These are phyloP conservation scores for Drosophila rufa DNA, from an alignment of 1,140 invertebrate species.

Conservation along the genomic window DNA sequence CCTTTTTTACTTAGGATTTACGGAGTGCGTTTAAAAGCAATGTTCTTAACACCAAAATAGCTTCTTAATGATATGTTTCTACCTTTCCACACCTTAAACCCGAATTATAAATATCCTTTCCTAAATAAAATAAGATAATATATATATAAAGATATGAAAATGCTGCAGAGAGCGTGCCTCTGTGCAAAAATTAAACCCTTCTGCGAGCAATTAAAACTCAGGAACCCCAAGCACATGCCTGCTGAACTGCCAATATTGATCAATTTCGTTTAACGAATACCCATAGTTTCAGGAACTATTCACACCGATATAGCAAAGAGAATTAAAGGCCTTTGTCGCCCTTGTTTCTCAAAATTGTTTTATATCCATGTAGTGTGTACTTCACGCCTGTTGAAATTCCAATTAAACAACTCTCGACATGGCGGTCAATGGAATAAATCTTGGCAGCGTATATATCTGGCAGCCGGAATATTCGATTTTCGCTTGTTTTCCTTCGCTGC, in stretches of 20 bases:
- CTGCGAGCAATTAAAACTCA: no score
- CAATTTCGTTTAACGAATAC: neutral
- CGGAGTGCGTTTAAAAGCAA: neutral
- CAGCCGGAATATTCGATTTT: slow-evolving; percentile 25
- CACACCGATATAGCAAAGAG: neutral
- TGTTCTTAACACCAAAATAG: neutral
- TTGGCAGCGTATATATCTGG: slow-evolving; percentile 23
- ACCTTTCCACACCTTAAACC: no score
- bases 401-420: slow-evolving; percentile 36
- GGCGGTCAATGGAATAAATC: slow-evolving; percentile 14
- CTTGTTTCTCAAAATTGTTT: slow-evolving; percentile 12
- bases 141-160: no score
- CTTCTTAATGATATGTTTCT: no score
- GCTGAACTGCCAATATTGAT: neutral
- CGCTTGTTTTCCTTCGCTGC: slow-evolving; percentile 4
- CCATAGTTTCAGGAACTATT: neutral
- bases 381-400: slow-evolving; percentile 21
- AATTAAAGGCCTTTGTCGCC: neutral
- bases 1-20: neutral
- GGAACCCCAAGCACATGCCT: no score
- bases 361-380: slow-evolving; percentile 5
- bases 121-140: no score
- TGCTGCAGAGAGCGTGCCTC: no score
- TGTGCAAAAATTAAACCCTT: no score
- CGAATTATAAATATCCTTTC: no score